phyloP scores from a whole-genome alignment of 2,797 vertebrate species.

The Pagetopsis macropterus region DNA sequence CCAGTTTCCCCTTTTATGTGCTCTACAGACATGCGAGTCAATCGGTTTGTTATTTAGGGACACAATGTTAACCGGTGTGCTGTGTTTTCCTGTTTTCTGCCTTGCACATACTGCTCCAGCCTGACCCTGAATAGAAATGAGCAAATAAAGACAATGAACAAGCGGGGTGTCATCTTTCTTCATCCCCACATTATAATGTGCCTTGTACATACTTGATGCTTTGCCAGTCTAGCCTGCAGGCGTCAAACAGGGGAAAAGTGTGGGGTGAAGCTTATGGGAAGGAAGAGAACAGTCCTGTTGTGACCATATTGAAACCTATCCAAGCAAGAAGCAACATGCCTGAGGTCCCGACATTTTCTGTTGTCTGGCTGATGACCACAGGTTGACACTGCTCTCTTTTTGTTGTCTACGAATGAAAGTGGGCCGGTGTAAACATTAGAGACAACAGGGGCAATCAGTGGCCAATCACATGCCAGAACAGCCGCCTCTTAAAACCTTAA shows the following conservation, averaged over 20 bases:
- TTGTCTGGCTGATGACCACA: constrained; percentile 30
- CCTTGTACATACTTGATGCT: constrained; percentile 31
- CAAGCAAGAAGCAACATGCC: constrained; percentile 44
- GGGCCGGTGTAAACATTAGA: constrained; percentile 5
- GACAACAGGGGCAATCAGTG: constrained; percentile 18
- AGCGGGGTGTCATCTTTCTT: constrained; percentile 26
- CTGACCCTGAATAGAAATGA: constrained; percentile 17
- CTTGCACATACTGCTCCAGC: background rate
- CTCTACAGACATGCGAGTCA: constrained; percentile 13
- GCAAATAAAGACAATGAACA: constrained; percentile 25
- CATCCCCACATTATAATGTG: constrained; percentile 21
- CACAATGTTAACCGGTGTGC: background rate
- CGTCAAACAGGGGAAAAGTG: constrained; percentile 18
- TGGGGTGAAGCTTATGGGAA: constrained; percentile 28
- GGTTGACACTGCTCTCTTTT: constrained; percentile 12
- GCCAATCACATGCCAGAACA: constrained; percentile 13
- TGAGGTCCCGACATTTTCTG: constrained; percentile 34
- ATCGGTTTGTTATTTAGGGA: constrained; percentile 1
- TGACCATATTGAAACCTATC: constrained; percentile 32
- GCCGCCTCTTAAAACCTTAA: constrained; percentile 13
- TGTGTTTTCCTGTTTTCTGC: constrained; percentile 16
- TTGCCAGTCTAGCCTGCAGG: constrained; percentile 27
- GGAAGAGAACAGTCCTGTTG: constrained; percentile 49
- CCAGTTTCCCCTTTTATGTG: background rate
- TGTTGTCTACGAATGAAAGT: constrained; percentile 19